Evolutionary conservation across 2,113 vertebrate species (phyloP).

Genomic region (Dromas ardeola): DNA sequence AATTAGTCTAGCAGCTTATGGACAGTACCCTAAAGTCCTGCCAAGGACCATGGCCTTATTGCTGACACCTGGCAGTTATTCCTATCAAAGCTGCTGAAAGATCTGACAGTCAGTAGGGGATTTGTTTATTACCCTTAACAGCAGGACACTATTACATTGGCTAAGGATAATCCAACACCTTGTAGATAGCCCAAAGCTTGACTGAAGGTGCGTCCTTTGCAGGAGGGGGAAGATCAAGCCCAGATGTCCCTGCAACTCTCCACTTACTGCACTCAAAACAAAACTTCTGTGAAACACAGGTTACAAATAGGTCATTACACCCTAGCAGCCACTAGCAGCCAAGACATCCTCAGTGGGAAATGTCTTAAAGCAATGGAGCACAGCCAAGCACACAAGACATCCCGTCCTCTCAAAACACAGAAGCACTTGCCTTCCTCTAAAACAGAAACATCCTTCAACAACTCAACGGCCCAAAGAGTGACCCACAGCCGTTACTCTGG

Average conservation of each 20-base stretch:
- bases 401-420: neutral
- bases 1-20: neutral
- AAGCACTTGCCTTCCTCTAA: neutral
- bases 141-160: neutral
- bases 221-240: neutral
- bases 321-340: neutral
- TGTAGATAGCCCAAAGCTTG: neutral
- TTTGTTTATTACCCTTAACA: neutral
- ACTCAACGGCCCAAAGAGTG: neutral
- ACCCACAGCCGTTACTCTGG: neutral
- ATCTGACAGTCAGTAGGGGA: neutral
- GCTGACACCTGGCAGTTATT: neutral
- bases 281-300: neutral
- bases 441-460: neutral
- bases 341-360: neutral
- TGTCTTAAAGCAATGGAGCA: neutral
- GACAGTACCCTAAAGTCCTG: neutral
- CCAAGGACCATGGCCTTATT: neutral
- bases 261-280: neutral
- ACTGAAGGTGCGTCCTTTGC: neutral
- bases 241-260: neutral
- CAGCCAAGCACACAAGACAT: neutral
- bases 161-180: neutral
- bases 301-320: neutral
- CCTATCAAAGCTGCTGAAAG: neutral